These are phyloP conservation scores for Balanococcus diminutus DNA, from an alignment of 2,888 invertebrate genomes.

Conservation along the genomic window DNA sequence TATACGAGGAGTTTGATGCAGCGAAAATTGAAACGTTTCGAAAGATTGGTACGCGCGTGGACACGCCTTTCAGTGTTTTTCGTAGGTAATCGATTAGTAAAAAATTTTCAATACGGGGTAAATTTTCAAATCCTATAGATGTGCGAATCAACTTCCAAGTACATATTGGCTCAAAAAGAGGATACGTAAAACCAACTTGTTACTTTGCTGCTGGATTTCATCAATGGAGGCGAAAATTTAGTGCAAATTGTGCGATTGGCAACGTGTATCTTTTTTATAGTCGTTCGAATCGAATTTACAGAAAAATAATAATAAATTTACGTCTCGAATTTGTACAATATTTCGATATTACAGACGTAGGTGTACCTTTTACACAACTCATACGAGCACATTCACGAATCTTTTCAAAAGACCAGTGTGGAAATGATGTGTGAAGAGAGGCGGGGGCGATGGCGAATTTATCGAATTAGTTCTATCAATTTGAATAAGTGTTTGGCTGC, in stretches of 20 bases:
- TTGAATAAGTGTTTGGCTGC: background rate
- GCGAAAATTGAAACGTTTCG: background rate
- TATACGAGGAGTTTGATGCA: background rate
- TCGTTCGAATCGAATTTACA: background rate
- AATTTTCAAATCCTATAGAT: too few relatives aligned
- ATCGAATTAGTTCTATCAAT: background rate
- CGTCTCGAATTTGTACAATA: background rate
- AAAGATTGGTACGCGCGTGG: background rate
- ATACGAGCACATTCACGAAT: background rate
- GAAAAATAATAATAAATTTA: too few relatives aligned
- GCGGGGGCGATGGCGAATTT: too few relatives aligned
- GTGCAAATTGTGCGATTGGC: too few relatives aligned
- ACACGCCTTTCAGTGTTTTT: slow-evolving; percentile 1
- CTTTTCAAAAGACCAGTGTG: background rate
- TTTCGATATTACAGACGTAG: too few relatives aligned
- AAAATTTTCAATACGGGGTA: background rate
- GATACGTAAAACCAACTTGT: background rate
- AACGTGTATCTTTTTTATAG: too few relatives aligned
- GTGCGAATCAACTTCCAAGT: too few relatives aligned
- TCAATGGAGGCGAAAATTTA: background rate
- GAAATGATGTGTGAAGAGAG: background rate
- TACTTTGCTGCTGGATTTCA: background rate
- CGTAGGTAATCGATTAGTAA: background rate
- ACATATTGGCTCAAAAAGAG: too few relatives aligned
- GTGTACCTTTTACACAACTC: too few relatives aligned